Evolutionary conservation across 2,797 vertebrate species (phyloP).

Genomic region (Natrix natrix): DNA sequence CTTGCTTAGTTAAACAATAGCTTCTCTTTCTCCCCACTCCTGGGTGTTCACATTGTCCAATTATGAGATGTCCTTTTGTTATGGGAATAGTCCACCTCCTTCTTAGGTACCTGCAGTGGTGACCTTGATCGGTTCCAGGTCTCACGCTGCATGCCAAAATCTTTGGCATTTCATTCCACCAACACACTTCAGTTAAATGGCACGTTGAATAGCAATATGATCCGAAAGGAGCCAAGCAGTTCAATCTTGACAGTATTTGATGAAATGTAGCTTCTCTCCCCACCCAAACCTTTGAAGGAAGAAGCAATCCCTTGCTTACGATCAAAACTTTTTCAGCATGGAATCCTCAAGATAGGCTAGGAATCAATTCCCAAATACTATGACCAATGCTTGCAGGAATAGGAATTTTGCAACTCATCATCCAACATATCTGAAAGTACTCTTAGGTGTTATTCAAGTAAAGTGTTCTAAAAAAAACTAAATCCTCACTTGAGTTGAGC

Average conservation of each 20-base stretch:
- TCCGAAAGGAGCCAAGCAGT: too few relatives aligned
- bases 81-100: too few relatives aligned
- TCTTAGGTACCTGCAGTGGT: too few relatives aligned
- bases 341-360: background rate
- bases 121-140: too few relatives aligned
- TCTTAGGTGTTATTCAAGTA: background rate
- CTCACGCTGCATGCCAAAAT: too few relatives aligned
- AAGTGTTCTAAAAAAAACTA: background rate
- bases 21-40: too few relatives aligned
- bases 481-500: background rate
- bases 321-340: background rate
- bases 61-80: too few relatives aligned
- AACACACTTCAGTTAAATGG: too few relatives aligned
- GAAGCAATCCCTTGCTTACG: background rate
- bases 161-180: too few relatives aligned
- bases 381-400: background rate
- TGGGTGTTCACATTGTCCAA: too few relatives aligned
- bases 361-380: background rate
- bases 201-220: too few relatives aligned
- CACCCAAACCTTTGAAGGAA: background rate
- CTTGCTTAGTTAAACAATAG: too few relatives aligned
- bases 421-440: background rate
- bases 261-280: background rate
- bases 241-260: background rate
- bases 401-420: background rate